Percentiles rank a stretch among this genome's conserved stretches.
Evolutionary conservation across 2,797 vertebrate genomes (phyloP).

Genomic region (Bradypodion pumilum): DNA sequence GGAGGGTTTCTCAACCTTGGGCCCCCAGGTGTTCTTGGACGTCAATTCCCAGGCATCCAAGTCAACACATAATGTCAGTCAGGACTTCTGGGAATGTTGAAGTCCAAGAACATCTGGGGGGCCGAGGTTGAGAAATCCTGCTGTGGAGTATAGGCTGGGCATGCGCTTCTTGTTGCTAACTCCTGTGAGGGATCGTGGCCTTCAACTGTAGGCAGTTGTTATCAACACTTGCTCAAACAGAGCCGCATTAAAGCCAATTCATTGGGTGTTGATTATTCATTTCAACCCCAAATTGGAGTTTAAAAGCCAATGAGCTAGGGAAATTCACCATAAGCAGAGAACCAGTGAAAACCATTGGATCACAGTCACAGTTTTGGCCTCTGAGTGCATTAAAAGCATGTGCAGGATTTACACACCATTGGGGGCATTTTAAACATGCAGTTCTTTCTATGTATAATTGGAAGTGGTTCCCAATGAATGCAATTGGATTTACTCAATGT

Average conservation of each 20-base stretch:
- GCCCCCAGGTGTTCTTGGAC: too few relatives aligned
- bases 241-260: background rate
- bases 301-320: background rate
- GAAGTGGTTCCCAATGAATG: background rate
- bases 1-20: too few relatives aligned
- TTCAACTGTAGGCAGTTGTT: background rate
- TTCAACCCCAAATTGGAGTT: background rate
- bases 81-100: too few relatives aligned
- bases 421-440: background rate
- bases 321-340: background rate
- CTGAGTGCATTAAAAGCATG: background rate
- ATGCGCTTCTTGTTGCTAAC: background rate
- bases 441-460: background rate
- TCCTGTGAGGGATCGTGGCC: too few relatives aligned
- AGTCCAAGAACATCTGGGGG: too few relatives aligned
- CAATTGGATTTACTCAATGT: background rate
- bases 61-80: too few relatives aligned
- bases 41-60: too few relatives aligned
- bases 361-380: background rate
- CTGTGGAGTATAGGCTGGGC: too few relatives aligned
- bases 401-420: background rate
- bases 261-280: background rate
- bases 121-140: too few relatives aligned
- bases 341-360: background rate
- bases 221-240: background rate